phyloP scores from a whole-genome alignment of 2,888 invertebrate species.

The Acronicta psi region DNA sequence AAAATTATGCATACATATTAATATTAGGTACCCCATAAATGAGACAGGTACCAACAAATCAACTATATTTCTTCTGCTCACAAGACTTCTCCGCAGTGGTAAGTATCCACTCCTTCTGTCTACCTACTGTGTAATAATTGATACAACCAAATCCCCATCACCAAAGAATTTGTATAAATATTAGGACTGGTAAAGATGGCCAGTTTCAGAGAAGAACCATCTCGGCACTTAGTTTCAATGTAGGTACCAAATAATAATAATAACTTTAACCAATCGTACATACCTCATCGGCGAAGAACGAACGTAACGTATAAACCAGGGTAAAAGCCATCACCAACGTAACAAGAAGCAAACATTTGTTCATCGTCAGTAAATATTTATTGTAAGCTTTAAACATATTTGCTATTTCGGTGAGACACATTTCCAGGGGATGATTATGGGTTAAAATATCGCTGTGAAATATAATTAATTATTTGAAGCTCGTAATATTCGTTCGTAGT shows the following conservation, averaged over 20 bases:
- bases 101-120: no score
- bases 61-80: no score
- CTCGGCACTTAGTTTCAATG: no score
- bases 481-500: neutral
- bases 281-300: constrained; percentile 1
- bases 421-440: neutral
- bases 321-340: neutral
- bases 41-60: no score
- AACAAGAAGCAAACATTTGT: constrained; percentile 1
- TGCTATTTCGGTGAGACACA: neutral
- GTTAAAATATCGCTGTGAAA: neutral
- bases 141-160: no score
- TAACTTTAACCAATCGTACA: neutral
- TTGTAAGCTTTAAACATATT: constrained; percentile 3
- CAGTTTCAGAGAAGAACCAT: no score
- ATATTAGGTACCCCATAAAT: no score
- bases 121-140: no score
- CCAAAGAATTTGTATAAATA: no score
- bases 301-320: constrained; percentile 1
- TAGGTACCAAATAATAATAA: neutral
- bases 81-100: no score
- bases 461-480: neutral
- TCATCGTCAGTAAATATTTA: constrained; percentile 2
- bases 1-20: no score
- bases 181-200: no score